These are phyloP conservation scores for Trichogramma dendrolimi DNA, from an alignment of 2,888 invertebrate genomes.

Conservation along the genomic window DNA sequence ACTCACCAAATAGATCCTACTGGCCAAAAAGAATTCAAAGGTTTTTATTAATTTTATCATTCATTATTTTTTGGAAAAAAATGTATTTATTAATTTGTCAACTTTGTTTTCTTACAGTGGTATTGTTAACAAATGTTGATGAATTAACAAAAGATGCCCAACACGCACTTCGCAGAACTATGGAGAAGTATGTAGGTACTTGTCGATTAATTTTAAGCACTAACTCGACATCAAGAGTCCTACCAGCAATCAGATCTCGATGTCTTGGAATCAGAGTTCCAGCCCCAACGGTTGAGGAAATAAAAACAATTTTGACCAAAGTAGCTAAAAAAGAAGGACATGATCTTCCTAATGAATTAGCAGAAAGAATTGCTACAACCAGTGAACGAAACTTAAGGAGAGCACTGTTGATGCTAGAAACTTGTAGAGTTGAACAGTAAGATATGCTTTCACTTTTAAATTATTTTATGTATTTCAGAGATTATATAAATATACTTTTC, in stretches of 20 bases:
- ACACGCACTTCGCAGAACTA: conserved; percentile 93
- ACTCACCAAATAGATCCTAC: conserved; percentile 87
- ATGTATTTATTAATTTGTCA: conserved; percentile 1
- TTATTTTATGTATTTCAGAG: conserved; percentile 1
- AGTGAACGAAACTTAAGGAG: conserved; percentile 86
- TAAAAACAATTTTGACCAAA: conserved; percentile 60
- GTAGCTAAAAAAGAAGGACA: conserved; percentile 81
- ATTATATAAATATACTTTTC: conserved; percentile 27
- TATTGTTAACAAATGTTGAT: conserved; percentile 93
- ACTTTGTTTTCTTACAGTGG: conserved; percentile 58
- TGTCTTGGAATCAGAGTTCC: conserved; percentile 90
- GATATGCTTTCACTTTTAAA: conserved; percentile 29
- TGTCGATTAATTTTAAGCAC: conserved; percentile 92
- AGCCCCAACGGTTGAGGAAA: conserved; percentile 78
- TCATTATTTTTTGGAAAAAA: conserved; percentile 1
- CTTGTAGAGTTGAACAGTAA: conserved; percentile 82
- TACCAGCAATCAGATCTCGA: conserved; percentile 93
- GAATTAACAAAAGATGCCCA: conserved; percentile 95
- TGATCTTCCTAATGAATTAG: conserved; percentile 70
- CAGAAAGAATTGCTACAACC: conserved; percentile 70
- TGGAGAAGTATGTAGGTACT: conserved; percentile 97
- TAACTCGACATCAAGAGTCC: conserved; percentile 90
- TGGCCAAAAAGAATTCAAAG: conserved; percentile 90
- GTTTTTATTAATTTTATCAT: conserved; percentile 45
- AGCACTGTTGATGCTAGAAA: conserved; percentile 90